Evolutionary conservation across 2,888 invertebrate genomes (phyloP).

Genomic region (Phaedon cochleariae): DNA sequence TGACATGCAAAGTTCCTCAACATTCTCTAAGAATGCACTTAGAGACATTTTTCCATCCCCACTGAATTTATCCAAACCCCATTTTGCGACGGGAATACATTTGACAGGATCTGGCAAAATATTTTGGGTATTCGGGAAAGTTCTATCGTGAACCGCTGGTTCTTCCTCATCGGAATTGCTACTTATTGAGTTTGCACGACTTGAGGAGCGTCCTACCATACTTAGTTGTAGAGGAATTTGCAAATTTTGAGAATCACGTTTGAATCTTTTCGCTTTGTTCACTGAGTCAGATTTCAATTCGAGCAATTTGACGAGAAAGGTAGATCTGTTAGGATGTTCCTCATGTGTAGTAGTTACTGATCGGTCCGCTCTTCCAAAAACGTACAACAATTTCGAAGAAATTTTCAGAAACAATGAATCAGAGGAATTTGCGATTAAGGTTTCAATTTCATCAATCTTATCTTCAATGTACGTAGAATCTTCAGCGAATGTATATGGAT

Average conservation of each 20-base stretch:
- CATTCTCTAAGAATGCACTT: background rate
- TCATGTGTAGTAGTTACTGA: too few relatives aligned
- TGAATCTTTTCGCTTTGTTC: background rate
- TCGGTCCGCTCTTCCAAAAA: too few relatives aligned
- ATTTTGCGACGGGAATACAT: background rate
- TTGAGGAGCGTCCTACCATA: background rate
- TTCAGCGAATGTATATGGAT: conserved; percentile 14
- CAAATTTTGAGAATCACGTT: background rate
- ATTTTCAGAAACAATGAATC: background rate
- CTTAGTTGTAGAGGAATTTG: background rate
- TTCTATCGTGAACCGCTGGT: too few relatives aligned
- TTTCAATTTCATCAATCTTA: background rate
- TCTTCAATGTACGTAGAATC: background rate
- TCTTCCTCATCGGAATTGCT: background rate
- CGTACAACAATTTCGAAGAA: too few relatives aligned
- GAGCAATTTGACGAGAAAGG: background rate
- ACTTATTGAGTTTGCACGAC: background rate
- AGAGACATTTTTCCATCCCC: background rate
- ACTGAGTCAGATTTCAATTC: background rate
- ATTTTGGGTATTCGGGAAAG: too few relatives aligned
- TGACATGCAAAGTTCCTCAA: background rate
- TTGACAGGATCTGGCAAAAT: too few relatives aligned
- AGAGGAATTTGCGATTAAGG: background rate
- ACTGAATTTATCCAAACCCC: background rate
- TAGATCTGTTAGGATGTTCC: too few relatives aligned